These are phyloP conservation scores for Zaprionus bogoriensis DNA, from an alignment of 2,888 invertebrate species.

Conservation along the genomic window DNA sequence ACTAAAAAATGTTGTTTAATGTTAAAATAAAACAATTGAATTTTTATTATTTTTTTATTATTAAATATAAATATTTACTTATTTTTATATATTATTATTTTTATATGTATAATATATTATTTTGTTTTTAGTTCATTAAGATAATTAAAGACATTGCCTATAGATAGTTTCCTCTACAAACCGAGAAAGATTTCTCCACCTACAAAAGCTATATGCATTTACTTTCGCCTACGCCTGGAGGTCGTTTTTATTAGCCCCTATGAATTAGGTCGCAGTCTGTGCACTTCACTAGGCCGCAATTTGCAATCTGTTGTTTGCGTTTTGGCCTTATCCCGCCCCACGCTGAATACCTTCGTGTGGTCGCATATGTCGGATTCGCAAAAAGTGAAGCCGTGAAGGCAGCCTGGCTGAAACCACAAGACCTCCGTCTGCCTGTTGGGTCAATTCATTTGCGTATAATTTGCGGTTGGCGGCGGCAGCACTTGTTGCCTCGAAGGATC, in stretches of 20 bases:
- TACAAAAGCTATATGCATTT: not conserved
- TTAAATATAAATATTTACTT: not conserved
- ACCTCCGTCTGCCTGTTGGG: slow-evolving; percentile 46
- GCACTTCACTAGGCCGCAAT: slow-evolving; percentile 43
- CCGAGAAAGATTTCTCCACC: not conserved
- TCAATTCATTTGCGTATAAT: slow-evolving; percentile 73
- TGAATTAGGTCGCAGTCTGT: not conserved
- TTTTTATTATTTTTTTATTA: not conserved
- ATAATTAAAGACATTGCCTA: too few relatives aligned
- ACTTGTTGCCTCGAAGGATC: slow-evolving; percentile 63
- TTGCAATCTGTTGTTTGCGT: slow-evolving; percentile 59
- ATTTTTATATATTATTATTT: too few relatives aligned
- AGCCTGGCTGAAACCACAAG: slow-evolving; percentile 57
- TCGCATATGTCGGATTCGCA: slow-evolving; percentile 27
- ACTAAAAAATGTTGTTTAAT: too few relatives aligned
- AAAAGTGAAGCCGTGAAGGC: slow-evolving; percentile 22
- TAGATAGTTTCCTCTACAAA: too few relatives aligned
- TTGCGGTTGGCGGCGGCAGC: slow-evolving; percentile 61
- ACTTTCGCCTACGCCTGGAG: slow-evolving; percentile 8
- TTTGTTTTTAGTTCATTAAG: too few relatives aligned
- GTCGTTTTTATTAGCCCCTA: slow-evolving; percentile 3
- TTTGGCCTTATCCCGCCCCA: not conserved
- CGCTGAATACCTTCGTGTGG: slow-evolving; percentile 37
- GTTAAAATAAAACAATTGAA: not conserved
- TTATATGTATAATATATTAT: too few relatives aligned